A percentile compares a stretch with the other conserved stretches of the same genome.
phyloP scores from a whole-genome alignment of 2,113 vertebrate genomes.

The Miniopterus natalensis region DNA sequence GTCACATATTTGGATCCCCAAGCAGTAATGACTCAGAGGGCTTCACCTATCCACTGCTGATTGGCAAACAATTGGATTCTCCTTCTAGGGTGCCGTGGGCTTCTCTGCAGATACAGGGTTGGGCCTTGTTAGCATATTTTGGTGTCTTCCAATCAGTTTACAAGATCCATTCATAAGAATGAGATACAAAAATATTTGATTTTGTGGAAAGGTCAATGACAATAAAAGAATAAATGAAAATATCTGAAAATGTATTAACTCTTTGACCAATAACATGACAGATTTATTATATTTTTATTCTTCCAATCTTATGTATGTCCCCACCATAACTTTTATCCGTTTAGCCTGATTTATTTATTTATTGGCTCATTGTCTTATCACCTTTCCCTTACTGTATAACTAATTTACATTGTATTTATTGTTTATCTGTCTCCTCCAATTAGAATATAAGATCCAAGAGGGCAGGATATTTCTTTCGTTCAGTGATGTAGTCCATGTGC shows the following conservation, averaged over 20 bases:
- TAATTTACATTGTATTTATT: background rate
- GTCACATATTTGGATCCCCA: background rate
- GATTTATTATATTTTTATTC: background rate
- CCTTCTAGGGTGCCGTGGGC: background rate
- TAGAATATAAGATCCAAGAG: background rate
- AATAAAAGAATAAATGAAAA: slow-evolving; percentile 6
- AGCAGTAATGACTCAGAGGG: background rate
- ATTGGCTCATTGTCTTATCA: background rate
- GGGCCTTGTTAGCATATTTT: background rate
- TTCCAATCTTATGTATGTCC: background rate
- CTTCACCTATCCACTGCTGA: background rate
- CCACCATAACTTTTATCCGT: background rate
- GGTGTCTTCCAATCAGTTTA: background rate
- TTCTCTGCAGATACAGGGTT: background rate
- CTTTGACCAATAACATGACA: background rate
- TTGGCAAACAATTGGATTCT: background rate
- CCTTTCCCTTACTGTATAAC: background rate
- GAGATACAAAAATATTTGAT: background rate
- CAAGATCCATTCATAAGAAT: background rate
- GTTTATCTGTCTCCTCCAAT: background rate
- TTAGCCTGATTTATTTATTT: background rate
- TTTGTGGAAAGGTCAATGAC: background rate
- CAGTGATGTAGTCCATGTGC: background rate
- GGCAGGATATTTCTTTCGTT: background rate
- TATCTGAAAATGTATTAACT: background rate